Conservation (phyloP, 1,140 invertebrate species). For the Bombus ignitus region DNA sequence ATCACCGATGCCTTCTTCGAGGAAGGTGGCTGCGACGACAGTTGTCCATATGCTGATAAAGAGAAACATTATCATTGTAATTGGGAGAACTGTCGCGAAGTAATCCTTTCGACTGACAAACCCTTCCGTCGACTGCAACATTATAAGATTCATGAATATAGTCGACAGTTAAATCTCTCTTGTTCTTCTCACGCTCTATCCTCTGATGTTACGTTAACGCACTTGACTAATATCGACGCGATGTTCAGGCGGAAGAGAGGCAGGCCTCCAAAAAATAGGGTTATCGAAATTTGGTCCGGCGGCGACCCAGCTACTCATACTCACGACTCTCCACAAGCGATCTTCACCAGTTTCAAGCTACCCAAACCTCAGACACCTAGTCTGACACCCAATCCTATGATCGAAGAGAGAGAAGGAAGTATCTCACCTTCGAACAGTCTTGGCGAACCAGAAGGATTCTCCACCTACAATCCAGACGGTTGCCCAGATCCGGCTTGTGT, state of each 20-base stretch:
- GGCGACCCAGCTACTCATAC: constrained; percentile 83
- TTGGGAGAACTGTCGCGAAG: constrained; percentile 93
- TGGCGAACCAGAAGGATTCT: constrained; percentile 83
- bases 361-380: constrained; percentile 86
- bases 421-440: constrained; percentile 77
- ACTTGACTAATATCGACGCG: constrained; percentile 90
- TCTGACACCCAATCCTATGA: constrained; percentile 75
- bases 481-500: constrained; percentile 87
- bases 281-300: constrained; percentile 94
- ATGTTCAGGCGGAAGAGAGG: constrained; percentile 96
- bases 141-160: constrained; percentile 92
- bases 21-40: constrained; percentile 86
- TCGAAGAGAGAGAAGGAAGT: constrained; percentile 82
- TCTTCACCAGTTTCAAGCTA: constrained; percentile 96
- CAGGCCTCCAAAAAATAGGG: constrained; percentile 94
- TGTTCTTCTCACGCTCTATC: constrained; percentile 83
- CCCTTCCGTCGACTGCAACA: constrained; percentile 94
- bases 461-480: constrained; percentile 83
- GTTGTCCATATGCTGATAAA: constrained; percentile 90
- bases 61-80: constrained; percentile 95
- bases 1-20: constrained; percentile 92
- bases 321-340: constrained; percentile 91
- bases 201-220: constrained; percentile 85
- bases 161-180: constrained; percentile 78
- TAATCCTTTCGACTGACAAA: constrained; percentile 91